phyloP scores from a whole-genome alignment of 2,888 invertebrate genomes.

The Agrenia bidenticulata region DNA sequence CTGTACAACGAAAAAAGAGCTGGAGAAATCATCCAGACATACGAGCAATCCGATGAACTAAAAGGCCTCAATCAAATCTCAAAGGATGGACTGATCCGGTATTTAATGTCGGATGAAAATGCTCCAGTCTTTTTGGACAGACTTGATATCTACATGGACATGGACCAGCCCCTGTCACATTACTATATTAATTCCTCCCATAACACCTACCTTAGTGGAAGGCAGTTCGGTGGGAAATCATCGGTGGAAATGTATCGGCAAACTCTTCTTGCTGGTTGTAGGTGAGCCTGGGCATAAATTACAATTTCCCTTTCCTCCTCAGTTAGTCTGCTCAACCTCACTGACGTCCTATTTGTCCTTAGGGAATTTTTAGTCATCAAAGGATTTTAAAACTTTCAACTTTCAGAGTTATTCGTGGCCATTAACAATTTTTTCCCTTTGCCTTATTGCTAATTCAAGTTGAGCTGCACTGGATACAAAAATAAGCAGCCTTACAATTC shows the following conservation, averaged over 20 bases:
- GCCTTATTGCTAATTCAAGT: no score
- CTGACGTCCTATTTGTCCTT: no score
- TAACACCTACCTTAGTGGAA: constrained; percentile 88
- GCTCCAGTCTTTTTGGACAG: constrained; percentile 98
- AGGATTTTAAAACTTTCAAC: no score
- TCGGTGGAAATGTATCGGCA: constrained; percentile 99
- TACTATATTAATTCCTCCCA: constrained; percentile 99
- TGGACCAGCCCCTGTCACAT: constrained; percentile 97
- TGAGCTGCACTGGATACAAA: no score
- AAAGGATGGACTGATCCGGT: constrained; percentile 92
- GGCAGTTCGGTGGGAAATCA: constrained; percentile 97
- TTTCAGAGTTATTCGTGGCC: no score
- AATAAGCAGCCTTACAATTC: no score
- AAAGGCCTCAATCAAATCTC: constrained; percentile 56
- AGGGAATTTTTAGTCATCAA: no score
- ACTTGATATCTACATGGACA: constrained; percentile 85
- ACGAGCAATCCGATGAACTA: constrained; percentile 81
- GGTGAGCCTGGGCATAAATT: constrained; percentile 60
- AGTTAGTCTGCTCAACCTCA: no score
- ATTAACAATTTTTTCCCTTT: no score
- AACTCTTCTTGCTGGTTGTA: constrained; percentile 92
- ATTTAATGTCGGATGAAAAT: constrained; percentile 99
- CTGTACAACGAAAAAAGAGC: constrained; percentile 93
- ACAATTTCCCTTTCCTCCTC: no score
- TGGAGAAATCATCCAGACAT: constrained; percentile 86